Conservation (phyloP, 2,888 invertebrate species). For the Anagyrus pseudococci region DNA sequence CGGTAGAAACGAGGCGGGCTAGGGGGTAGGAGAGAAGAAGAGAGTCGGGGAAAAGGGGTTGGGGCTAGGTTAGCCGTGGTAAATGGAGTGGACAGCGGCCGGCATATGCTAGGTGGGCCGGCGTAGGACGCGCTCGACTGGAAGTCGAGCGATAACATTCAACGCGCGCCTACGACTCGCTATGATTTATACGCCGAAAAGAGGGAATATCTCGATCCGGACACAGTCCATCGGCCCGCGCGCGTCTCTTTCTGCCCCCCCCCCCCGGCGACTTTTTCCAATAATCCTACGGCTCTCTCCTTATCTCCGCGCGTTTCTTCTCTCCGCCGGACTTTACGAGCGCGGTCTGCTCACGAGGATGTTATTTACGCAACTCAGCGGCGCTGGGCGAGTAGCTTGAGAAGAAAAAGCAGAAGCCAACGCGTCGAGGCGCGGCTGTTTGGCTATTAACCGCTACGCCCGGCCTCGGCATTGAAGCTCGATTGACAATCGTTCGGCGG, state of each 20-base stretch:
- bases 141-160: constrained; percentile 58
- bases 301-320: background rate
- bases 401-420: too few species aligned
- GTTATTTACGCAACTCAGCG: too few species aligned
- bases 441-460: too few species aligned
- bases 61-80: constrained; percentile 36
- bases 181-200: constrained; percentile 53
- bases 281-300: background rate
- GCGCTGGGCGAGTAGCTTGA: too few species aligned
- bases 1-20: too few species aligned
- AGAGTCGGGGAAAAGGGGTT: background rate
- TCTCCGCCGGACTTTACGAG: background rate
- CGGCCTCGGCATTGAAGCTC: too few species aligned
- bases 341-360: background rate
- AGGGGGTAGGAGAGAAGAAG: background rate
- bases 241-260: constrained; percentile 2
- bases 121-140: constrained; percentile 49
- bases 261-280: background rate
- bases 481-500: too few species aligned
- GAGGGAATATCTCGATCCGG: constrained; percentile 54
- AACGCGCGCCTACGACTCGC: constrained; percentile 30
- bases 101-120: constrained; percentile 54
- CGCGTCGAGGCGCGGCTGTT: too few species aligned
- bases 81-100: constrained; percentile 63
- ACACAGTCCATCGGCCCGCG: constrained; percentile 49